Conservation (phyloP, 2,888 invertebrate species). For the Norana najaformis region DNA sequence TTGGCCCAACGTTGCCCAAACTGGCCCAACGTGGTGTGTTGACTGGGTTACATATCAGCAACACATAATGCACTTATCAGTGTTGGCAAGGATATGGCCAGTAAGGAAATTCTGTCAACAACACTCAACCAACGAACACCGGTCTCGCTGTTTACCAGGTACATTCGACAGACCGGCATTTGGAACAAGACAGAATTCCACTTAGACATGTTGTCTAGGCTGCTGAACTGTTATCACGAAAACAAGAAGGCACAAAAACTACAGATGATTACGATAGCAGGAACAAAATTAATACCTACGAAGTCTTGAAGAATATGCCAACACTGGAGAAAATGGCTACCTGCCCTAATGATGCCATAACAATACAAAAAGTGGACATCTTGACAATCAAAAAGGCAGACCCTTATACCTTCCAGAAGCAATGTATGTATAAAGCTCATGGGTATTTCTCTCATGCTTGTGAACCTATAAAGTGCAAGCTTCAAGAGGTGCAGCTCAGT, state of each 20-base stretch:
- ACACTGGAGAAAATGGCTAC: not conserved
- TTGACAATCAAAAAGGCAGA: not conserved
- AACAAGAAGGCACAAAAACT: not conserved
- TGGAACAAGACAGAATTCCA: not conserved
- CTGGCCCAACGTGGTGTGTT: too few relatives aligned
- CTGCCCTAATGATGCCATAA: not conserved
- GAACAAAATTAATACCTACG: constrained; percentile 3
- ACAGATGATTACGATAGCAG: not conserved
- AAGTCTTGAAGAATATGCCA: not conserved
- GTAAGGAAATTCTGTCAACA: not conserved
- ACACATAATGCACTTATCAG: not conserved
- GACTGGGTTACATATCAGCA: not conserved
- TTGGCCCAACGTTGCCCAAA: too few relatives aligned
- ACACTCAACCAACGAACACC: not conserved
- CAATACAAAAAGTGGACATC: not conserved
- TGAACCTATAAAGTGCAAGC: not conserved
- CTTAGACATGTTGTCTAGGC: not conserved
- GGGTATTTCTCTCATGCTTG: not conserved
- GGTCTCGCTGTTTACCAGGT: not conserved
- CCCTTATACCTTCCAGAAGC: not conserved
- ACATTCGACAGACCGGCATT: not conserved
- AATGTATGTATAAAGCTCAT: not conserved
- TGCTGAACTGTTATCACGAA: not conserved
- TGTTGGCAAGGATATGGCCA: not conserved
- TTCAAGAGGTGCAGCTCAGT: not conserved